These are phyloP conservation scores for Phalacrocorax carbo DNA, from an alignment of 2,113 vertebrate species.

Conservation along the genomic window DNA sequence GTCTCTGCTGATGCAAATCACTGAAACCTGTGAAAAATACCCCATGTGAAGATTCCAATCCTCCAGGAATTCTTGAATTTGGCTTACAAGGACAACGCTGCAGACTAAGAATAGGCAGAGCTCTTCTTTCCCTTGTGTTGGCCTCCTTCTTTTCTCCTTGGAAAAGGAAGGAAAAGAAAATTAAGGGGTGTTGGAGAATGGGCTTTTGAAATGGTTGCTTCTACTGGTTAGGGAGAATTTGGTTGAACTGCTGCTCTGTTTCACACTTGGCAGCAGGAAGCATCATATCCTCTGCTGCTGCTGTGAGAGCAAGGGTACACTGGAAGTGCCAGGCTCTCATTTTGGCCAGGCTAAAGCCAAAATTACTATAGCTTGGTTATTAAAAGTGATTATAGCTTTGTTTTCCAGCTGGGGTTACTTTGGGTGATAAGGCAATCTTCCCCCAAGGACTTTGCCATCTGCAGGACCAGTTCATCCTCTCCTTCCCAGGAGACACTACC, in stretches of 20 bases:
- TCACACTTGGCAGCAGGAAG: not conserved
- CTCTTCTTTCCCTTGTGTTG: not conserved
- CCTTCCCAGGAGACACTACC: not conserved
- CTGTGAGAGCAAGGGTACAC: not conserved
- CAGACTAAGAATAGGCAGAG: not conserved
- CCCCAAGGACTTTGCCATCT: not conserved
- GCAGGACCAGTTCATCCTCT: not conserved
- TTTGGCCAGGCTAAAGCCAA: not conserved
- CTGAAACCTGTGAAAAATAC: not conserved
- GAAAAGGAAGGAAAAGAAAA: not conserved
- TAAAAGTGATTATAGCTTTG: not conserved
- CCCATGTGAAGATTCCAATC: accelerated
- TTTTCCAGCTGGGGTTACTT: not conserved
- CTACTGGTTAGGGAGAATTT: not conserved
- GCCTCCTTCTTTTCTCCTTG: not conserved
- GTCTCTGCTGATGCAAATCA: not conserved
- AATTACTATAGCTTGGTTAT: not conserved
- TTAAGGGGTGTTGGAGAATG: not conserved
- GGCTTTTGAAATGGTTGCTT: not conserved
- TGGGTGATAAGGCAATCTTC: not conserved
- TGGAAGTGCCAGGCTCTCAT: not conserved
- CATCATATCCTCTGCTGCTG: not conserved
- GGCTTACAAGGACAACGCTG: not conserved
- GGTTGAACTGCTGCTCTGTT: not conserved
- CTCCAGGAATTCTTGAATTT: not conserved